Evolutionary conservation across 2,113 vertebrate genomes (phyloP), one percentile per base, ranked within the genome.

Genomic region (Ophiodon elongatus): DNA sequence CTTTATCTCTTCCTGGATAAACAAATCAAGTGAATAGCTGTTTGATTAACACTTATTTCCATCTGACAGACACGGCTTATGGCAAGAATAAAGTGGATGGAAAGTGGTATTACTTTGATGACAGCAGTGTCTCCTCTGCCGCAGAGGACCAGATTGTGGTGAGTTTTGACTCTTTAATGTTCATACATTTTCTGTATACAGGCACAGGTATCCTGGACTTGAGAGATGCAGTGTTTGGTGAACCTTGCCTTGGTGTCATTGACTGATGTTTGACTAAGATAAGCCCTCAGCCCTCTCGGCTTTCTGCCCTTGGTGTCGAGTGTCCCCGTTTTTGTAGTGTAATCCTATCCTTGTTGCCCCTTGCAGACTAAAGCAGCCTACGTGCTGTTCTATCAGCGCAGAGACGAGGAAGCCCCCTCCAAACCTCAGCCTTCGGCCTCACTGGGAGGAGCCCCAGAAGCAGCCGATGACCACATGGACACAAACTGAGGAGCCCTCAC

Each of bases 121-220:
- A 99, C 88, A 99, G 97, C 93, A 99, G 95, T 0, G 98, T 99
- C 23, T 99, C 97, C 0, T 84, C 96, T 77, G 97, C 98, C 82
- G 95, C 97, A 43, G 98, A 99, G 92, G 98, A 99, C 91, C 97
- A 99, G 94, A 99, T 99, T 91, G 97, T 99, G 96, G 98, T 99
- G 90, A 96, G 97, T 95, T 54, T 54, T 41, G 3, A 68, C 15
- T 68, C 21, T 62, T n/a, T 3, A n/a, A 4, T 59, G 8, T 14
- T 47, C 17, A n/a, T 59, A n/a, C 2, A 52, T 65, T 2, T 29
- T 21, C 25, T 59, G 11, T 29, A 25, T 9, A 54, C 21, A 54
- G 52, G n/a, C 25, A 14, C 2, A 23, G 27, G 0, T 37, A 0
- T 59, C 9, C 4, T 73, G 43, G 29, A 39, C 6, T 35, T 25